These are phyloP conservation scores for Cataglyphis altisquamis DNA, from an alignment of 2,888 invertebrate species.

Conservation along the genomic window DNA sequence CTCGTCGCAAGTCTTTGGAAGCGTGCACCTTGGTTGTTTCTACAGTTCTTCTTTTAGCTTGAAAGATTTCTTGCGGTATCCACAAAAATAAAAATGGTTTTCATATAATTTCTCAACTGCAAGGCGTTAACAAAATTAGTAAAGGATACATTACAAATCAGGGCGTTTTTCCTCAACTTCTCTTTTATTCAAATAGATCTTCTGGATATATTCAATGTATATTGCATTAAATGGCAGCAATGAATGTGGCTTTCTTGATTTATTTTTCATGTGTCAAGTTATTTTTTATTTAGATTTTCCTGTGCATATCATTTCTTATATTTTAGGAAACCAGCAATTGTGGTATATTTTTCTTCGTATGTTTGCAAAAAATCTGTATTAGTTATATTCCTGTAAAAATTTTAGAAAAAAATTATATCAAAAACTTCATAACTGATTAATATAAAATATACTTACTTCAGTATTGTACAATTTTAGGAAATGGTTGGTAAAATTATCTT, in stretches of 20 bases:
- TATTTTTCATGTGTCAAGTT: neutral
- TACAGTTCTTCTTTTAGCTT: neutral
- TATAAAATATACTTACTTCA: constrained; percentile 65
- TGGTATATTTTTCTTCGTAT: constrained; percentile 16
- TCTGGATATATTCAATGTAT: neutral
- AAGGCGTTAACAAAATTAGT: neutral
- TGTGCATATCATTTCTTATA: neutral
- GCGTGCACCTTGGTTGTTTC: neutral
- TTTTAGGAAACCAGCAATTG: neutral
- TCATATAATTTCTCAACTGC: neutral
- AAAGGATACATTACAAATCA: neutral
- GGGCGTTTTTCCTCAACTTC: neutral
- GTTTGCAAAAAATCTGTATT: constrained; percentile 47
- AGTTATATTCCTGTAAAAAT: constrained; percentile 60
- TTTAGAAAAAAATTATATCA: constrained; percentile 44
- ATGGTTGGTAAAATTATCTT: constrained; percentile 34
- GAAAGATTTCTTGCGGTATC: neutral
- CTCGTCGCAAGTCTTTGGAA: constrained; percentile 58
- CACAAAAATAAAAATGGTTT: neutral
- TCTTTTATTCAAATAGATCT: neutral
- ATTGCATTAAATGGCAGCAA: neutral
- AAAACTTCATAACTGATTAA: constrained; percentile 7
- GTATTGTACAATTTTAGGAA: constrained; percentile 13
- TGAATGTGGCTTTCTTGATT: neutral
- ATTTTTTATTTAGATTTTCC: neutral